Evolutionary conservation across 2,797 vertebrate genomes (phyloP).

Genomic region (Molothrus ater): DNA sequence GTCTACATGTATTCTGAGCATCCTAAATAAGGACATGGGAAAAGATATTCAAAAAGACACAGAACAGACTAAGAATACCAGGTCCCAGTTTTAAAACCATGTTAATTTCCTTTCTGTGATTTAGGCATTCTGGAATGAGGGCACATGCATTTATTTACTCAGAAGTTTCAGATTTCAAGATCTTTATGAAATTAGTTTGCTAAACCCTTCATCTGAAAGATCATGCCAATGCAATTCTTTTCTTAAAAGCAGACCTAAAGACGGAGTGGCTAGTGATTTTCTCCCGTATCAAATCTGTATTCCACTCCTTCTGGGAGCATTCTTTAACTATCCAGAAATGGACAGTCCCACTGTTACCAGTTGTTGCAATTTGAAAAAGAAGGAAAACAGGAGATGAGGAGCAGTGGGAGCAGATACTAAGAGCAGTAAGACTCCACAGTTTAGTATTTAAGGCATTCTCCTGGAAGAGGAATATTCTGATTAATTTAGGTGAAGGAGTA

Average conservation of each 20-base stretch:
- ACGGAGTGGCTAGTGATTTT: neutral
- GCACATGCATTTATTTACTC: neutral
- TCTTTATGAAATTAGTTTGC: neutral
- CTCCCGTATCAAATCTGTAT: neutral
- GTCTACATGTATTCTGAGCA: neutral
- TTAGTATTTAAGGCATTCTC: neutral
- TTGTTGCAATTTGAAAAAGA: neutral
- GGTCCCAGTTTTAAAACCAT: neutral
- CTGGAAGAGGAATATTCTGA: neutral
- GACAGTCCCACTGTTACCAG: neutral
- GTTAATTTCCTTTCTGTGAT: neutral
- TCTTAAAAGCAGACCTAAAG: neutral
- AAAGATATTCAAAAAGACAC: neutral
- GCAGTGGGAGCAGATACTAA: neutral
- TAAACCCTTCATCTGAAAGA: neutral
- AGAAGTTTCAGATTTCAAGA: neutral
- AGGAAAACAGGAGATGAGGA: neutral
- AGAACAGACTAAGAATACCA: neutral
- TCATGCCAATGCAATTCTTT: neutral
- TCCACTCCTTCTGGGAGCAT: neutral
- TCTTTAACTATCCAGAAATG: neutral
- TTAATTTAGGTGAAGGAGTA: neutral
- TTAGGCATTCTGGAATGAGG: neutral
- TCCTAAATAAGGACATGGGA: neutral
- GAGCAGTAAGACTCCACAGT: neutral